Conservation (phyloP, 2,797 vertebrate genomes). For the Philypnodon macrostomus region DNA sequence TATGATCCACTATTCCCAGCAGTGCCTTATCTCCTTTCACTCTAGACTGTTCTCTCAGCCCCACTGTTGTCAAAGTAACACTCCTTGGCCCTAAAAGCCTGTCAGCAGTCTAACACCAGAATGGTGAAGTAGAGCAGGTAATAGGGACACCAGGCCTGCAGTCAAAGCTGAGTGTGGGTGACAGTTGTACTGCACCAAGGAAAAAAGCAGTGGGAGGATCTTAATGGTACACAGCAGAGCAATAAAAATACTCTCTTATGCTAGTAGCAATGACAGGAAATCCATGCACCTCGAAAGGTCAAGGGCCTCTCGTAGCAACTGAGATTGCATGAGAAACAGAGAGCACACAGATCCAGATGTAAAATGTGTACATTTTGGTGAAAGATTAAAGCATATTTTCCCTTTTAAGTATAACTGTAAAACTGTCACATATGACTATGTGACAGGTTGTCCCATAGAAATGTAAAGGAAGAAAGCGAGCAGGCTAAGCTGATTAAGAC, state of each 20-base stretch:
- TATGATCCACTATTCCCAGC: not conserved
- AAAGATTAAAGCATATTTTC: conserved; percentile 12
- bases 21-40: conserved; percentile 23
- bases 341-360: conserved; percentile 8
- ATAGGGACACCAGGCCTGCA: conserved; percentile 29
- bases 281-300: conserved; percentile 63
- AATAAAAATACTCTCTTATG: conserved; percentile 41
- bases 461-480: conserved; percentile 25
- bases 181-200: conserved; percentile 19
- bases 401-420: too few species aligned
- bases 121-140: conserved; percentile 34
- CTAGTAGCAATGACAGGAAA: conserved; percentile 50
- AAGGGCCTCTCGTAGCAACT: conserved; percentile 41
- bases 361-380: conserved; percentile 6
- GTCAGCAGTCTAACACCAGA: conserved; percentile 23
- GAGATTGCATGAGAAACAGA: conserved; percentile 30
- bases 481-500: conserved; percentile 42
- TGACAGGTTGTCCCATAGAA: conserved; percentile 41
- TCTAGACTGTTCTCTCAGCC: conserved; percentile 36
- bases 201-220: conserved; percentile 16
- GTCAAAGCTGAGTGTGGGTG: conserved; percentile 39
- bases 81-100: conserved; percentile 26
- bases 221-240: conserved; percentile 47
- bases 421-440: too few species aligned
- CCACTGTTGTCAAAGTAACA: conserved; percentile 38